Conservation (phyloP, 2,113 vertebrate genomes). For the Rattus norvegicus region DNA sequence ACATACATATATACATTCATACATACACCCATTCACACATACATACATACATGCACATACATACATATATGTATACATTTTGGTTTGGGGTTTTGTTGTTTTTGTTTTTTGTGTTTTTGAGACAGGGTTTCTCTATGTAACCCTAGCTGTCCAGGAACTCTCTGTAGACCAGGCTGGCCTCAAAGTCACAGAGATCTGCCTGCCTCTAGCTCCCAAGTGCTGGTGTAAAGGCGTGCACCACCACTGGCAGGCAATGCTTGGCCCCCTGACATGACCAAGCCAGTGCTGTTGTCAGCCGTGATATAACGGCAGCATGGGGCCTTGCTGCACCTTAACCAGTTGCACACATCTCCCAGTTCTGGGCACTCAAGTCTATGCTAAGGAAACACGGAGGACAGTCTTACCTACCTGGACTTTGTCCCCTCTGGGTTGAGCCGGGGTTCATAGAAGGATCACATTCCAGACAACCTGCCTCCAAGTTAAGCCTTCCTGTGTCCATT, state of each 20-base stretch:
- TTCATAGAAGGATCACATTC: not conserved
- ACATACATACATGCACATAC: too few species aligned
- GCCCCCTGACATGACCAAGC: not conserved
- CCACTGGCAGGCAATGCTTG: not conserved
- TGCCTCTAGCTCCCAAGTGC: not conserved
- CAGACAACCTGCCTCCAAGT: not conserved
- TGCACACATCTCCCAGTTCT: rapidly evolving
- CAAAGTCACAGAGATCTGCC: not conserved
- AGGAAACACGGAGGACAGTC: not conserved
- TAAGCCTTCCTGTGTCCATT: not conserved
- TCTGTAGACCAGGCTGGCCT: not conserved
- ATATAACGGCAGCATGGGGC: not conserved
- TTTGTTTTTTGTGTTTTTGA: not conserved
- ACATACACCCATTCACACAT: too few species aligned
- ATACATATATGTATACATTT: not conserved
- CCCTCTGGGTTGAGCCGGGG: not conserved
- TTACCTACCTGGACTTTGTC: not conserved
- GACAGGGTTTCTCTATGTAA: not conserved
- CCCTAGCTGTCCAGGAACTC: not conserved
- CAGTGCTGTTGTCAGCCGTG: too few species aligned
- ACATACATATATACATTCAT: too few species aligned
- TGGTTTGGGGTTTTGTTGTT: too few species aligned
- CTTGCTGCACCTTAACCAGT: too few species aligned
- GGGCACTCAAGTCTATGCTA: not conserved
- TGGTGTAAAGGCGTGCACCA: not conserved